Conservation (phyloP, 2,888 invertebrate genomes). For the Callosobruchus maculatus region DNA sequence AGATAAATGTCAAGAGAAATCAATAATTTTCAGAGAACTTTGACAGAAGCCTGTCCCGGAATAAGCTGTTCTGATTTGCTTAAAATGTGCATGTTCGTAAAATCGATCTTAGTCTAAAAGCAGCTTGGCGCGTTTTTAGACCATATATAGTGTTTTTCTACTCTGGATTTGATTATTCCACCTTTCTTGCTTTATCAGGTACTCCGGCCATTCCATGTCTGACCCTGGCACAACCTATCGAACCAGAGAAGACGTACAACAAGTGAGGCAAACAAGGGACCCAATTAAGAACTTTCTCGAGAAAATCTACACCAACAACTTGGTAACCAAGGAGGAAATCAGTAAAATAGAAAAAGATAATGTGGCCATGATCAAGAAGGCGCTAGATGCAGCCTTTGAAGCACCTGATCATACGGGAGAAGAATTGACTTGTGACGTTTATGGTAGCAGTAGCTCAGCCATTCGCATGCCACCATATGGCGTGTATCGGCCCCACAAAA, state of each 20-base stretch:
- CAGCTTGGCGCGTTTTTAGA: too few species aligned
- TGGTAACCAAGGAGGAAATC: constrained; percentile 73
- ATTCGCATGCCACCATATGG: constrained; percentile 14
- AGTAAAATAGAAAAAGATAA: constrained; percentile 77
- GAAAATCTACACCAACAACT: constrained; percentile 64
- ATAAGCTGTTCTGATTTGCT: too few species aligned
- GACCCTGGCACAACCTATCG: constrained; percentile 94
- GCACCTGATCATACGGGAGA: constrained; percentile 13
- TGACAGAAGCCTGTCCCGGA: too few species aligned
- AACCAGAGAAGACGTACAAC: constrained; percentile 88
- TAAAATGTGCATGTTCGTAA: too few species aligned
- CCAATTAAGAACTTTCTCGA: constrained; percentile 90
- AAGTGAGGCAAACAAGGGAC: constrained; percentile 87
- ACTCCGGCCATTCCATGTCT: constrained; percentile 96
- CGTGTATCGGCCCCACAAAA: not conserved
- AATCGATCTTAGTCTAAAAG: too few species aligned
- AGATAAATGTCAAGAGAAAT: too few species aligned
- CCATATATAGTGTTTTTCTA: too few species aligned
- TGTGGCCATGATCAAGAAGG: constrained; percentile 62
- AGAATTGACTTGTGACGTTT: constrained; percentile 21
- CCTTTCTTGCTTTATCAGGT: too few species aligned
- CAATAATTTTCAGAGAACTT: too few species aligned
- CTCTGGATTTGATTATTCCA: too few species aligned
- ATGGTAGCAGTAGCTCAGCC: constrained; percentile 14
- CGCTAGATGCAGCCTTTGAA: constrained; percentile 12